These are phyloP conservation scores for Paralichthys olivaceus DNA, from an alignment of 2,113 vertebrate genomes.

Conservation along the genomic window DNA sequence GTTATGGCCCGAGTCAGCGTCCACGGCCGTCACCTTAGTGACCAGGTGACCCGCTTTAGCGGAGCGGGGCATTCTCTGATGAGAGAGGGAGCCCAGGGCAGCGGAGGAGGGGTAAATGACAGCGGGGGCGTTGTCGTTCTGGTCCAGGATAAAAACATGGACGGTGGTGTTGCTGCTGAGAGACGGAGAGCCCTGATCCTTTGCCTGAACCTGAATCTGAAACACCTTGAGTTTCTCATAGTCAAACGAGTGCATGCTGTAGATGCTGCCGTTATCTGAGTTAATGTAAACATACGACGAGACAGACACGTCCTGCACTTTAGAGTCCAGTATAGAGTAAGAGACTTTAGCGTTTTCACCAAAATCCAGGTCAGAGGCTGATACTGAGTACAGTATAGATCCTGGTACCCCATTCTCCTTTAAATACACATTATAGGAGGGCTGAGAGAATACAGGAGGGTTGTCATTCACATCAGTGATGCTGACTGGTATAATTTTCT, in stretches of 20 bases:
- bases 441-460: slow-evolving; percentile 81
- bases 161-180: slow-evolving; percentile 82
- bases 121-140: slow-evolving; percentile 84
- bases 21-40: slow-evolving; percentile 85
- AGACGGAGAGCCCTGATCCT: slow-evolving; percentile 81
- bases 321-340: slow-evolving; percentile 84
- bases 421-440: slow-evolving; percentile 86
- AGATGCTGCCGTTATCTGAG: slow-evolving; percentile 85
- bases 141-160: slow-evolving; percentile 82
- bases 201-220: slow-evolving; percentile 84
- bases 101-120: slow-evolving; percentile 78
- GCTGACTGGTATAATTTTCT: slow-evolving; percentile 82
- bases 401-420: slow-evolving; percentile 87
- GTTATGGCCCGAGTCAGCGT: slow-evolving; percentile 86
- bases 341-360: slow-evolving; percentile 83
- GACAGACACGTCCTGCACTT: slow-evolving; percentile 80
- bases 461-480: slow-evolving; percentile 92
- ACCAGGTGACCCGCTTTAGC: slow-evolving; percentile 82
- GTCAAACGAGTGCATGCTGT: slow-evolving; percentile 84
- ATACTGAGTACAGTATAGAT: slow-evolving; percentile 85
- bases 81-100: slow-evolving; percentile 73
- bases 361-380: slow-evolving; percentile 86
- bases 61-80: slow-evolving; percentile 79
- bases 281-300: slow-evolving; percentile 86
- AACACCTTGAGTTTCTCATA: slow-evolving; percentile 87